Evolutionary conservation across 1,140 invertebrate genomes (phyloP).

Genomic region (Ephestia elutella): DNA sequence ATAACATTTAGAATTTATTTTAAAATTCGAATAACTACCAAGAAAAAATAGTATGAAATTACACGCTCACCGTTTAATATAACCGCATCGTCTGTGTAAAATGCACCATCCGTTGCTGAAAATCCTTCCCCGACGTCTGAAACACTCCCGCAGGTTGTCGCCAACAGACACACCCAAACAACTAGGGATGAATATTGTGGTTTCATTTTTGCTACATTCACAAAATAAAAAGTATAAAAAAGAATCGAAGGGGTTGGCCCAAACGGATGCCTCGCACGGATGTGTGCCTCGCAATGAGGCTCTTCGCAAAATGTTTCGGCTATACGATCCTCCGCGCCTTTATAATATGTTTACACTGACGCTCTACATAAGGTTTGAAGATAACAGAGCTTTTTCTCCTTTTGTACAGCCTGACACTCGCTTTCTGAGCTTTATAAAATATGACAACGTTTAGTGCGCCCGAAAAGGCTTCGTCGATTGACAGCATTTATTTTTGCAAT

Average conservation of each 20-base stretch:
- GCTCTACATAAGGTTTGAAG: constrained; percentile 63
- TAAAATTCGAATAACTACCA: no score
- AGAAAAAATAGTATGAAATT: not conserved
- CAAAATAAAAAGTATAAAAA: constrained; percentile 17
- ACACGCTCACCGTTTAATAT: constrained; percentile 51
- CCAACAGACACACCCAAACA: constrained; percentile 35
- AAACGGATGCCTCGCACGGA: constrained; percentile 39
- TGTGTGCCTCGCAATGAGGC: constrained; percentile 60
- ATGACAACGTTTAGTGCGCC: constrained; percentile 40
- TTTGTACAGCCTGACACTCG: constrained; percentile 58
- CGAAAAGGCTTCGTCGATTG: constrained; percentile 36
- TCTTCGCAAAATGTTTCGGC: constrained; percentile 63
- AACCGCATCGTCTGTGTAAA: constrained; percentile 61
- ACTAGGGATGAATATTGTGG: constrained; percentile 20
- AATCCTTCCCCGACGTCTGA: constrained; percentile 41
- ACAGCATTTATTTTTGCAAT: constrained; percentile 35
- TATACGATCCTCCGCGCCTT: constrained; percentile 47
- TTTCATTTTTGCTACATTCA: constrained; percentile 43
- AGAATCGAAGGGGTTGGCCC: constrained; percentile 16
- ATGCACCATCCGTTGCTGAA: constrained; percentile 47
- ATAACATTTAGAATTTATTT: no score
- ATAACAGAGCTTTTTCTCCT: constrained; percentile 68
- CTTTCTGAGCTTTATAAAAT: constrained; percentile 44
- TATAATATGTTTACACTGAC: constrained; percentile 69
- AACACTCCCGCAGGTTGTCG: constrained; percentile 37